A percentile compares a stretch with the other conserved stretches of the same genome.
phyloP scores from a whole-genome alignment of 2,888 invertebrate genomes.

The Gastracanthus pulcherrimus region DNA sequence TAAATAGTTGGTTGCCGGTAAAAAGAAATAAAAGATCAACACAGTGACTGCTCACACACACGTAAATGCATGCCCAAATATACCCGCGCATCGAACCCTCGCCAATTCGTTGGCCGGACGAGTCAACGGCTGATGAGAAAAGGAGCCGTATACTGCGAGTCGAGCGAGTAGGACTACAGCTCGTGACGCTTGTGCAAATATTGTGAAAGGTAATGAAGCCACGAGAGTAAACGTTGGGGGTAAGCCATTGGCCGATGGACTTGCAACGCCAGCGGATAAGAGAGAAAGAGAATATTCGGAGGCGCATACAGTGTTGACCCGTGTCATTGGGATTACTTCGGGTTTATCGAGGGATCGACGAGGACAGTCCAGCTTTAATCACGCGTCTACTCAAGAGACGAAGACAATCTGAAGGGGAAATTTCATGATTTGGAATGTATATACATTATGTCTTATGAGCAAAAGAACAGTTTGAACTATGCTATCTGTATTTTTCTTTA shows the following conservation, averaged over 20 bases:
- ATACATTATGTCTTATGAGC: too few relatives aligned
- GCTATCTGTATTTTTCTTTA: too few relatives aligned
- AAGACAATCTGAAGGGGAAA: background rate
- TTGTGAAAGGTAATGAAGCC: slow-evolving; percentile 77
- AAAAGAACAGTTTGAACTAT: too few relatives aligned
- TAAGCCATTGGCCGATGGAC: too few relatives aligned
- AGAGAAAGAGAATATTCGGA: slow-evolving; percentile 55
- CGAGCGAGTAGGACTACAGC: slow-evolving; percentile 49
- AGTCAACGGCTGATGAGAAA: slow-evolving; percentile 32
- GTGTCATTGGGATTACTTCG: slow-evolving; percentile 71
- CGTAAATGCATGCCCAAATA: background rate
- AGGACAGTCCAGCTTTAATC: slow-evolving; percentile 39
- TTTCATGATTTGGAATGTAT: too few relatives aligned
- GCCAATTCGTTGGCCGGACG: slow-evolving; percentile 13
- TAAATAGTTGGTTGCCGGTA: too few relatives aligned
- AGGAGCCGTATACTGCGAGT: too few relatives aligned
- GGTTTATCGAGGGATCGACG: slow-evolving; percentile 59
- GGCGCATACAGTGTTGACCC: slow-evolving; percentile 64
- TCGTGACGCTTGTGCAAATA: slow-evolving; percentile 74
- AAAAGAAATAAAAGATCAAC: too few relatives aligned
- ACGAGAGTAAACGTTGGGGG: slow-evolving; percentile 70
- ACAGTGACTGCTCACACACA: too few relatives aligned
- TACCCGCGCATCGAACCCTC: background rate
- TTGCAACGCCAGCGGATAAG: slow-evolving; percentile 35
- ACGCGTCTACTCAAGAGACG: background rate